Evolutionary conservation across 2,113 vertebrate genomes (phyloP).

Genomic region (Pangasianodon hypophthalmus): DNA sequence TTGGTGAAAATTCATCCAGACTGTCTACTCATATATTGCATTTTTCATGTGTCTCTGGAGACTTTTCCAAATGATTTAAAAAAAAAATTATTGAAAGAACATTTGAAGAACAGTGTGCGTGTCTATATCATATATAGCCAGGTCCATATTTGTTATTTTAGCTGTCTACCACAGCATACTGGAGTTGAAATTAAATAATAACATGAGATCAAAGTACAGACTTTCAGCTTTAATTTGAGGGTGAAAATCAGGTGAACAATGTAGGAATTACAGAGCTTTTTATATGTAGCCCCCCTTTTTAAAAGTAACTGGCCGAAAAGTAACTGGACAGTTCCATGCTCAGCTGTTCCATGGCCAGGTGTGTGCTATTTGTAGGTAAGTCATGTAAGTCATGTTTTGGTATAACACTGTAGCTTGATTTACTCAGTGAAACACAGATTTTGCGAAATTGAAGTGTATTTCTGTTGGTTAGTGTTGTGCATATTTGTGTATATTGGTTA

Average conservation of each 20-base stretch:
- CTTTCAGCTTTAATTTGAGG: background rate
- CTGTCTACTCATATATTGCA: background rate
- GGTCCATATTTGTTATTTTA: background rate
- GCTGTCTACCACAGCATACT: background rate
- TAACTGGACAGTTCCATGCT: background rate
- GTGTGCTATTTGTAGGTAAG: no score
- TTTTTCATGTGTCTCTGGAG: background rate
- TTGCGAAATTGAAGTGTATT: background rate
- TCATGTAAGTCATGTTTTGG: background rate
- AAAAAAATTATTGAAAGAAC: background rate
- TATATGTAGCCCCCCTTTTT: no score
- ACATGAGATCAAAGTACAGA: background rate
- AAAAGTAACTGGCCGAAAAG: background rate
- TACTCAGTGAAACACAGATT: background rate
- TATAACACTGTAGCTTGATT: background rate
- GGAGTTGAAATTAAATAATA: background rate
- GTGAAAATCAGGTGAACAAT: no score
- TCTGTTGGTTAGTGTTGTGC: background rate
- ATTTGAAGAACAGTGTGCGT: background rate
- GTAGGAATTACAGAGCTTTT: no score
- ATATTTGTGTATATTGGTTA: slow-evolving; percentile 18
- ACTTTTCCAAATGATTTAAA: background rate
- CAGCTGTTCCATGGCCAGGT: background rate
- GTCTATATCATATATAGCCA: background rate
- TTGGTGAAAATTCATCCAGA: background rate